Percentiles rank a stretch among this genome's conserved stretches.
These are phyloP conservation scores for Beris morrisii DNA, from an alignment of 2,888 invertebrate species.

Conservation along the genomic window DNA sequence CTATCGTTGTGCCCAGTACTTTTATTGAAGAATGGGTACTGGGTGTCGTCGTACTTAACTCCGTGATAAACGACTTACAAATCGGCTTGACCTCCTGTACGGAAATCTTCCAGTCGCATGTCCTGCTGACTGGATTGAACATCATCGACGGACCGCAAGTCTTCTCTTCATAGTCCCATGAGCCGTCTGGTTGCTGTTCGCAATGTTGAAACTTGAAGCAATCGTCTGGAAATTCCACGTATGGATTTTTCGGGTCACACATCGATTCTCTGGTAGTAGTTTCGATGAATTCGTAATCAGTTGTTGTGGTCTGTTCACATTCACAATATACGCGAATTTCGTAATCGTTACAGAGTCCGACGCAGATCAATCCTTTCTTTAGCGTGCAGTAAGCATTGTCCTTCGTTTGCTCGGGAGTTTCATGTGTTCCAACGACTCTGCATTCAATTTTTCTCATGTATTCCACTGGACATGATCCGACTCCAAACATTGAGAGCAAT, in stretches of 20 bases:
- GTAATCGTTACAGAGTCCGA: conserved; percentile 74
- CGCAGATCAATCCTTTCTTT: conserved; percentile 72
- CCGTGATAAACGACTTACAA: conserved; percentile 57
- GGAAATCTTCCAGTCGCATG: conserved; percentile 63
- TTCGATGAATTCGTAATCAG: background rate
- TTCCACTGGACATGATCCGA: conserved; percentile 63
- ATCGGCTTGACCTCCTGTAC: conserved; percentile 62
- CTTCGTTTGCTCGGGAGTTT: conserved; percentile 68
- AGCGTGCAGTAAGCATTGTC: conserved; percentile 76
- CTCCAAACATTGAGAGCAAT: conserved; percentile 58
- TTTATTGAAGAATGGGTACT: background rate
- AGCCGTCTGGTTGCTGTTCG: conserved; percentile 55
- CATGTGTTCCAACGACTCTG: conserved; percentile 66
- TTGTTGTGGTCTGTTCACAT: conserved; percentile 53
- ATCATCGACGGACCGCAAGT: conserved; percentile 62
- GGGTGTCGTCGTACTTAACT: conserved; percentile 15
- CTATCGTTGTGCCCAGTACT: background rate
- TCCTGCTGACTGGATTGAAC: conserved; percentile 63
- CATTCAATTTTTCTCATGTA: conserved; percentile 76
- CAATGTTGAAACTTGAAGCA: conserved; percentile 75
- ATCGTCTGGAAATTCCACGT: conserved; percentile 65
- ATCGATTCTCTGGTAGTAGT: conserved; percentile 44
- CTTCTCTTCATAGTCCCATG: conserved; percentile 60
- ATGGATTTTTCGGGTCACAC: conserved; percentile 59
- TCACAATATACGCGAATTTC: conserved; percentile 77